Evolutionary conservation across 2,888 invertebrate species (phyloP), one percentile per base, ranked within the genome.

Genomic region (Agonopterix alstromeriana): DNA sequence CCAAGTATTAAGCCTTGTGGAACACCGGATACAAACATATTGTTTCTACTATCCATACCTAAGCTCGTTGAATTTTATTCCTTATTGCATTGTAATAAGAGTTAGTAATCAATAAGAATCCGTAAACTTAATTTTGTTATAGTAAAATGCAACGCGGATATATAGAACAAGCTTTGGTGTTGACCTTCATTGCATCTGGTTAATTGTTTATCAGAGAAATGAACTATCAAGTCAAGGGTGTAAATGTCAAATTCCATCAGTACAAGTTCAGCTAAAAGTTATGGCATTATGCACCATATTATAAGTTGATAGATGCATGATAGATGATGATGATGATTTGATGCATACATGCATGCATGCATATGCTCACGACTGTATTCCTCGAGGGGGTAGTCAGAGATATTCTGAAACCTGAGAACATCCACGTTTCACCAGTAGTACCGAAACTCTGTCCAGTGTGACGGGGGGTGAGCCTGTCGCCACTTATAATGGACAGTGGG

Each of bases 81-180:
- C 27, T 27, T 27, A 27, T 27, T 5, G 5, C 1, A 7, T 27
- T 27, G 27, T 27, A 27, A 27, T 27, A 27, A 73, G 59, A 52
- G 48, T 42, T 45, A 48, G 35, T 27, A 27, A 5, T 5, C 27
- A 27, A 5, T 27, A 27, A 1, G 27, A 27, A 27, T 27, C 27
- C 7, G 5, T 5, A 3, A 27, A 27, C 27, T 2, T 27, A 27
- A 58, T 48, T 47, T 60, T 56, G 63, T 59, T 52, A 53, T 57
- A 58, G 52, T 53, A 59, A 67, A 56, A 59, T 62, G 65, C 64
- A 74, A 84, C 68, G 70, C 86, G 84, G 84, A 86, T 80, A 63
- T 76, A 11, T 62, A 55, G 73, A 60, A 65, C 57, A 78, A 73
- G 75, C 77, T 81, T 77, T 76, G 70, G 71, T 70, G 84, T 76